Conservation (phyloP, 2,113 vertebrate genomes). For the Nycticorax nycticorax region DNA sequence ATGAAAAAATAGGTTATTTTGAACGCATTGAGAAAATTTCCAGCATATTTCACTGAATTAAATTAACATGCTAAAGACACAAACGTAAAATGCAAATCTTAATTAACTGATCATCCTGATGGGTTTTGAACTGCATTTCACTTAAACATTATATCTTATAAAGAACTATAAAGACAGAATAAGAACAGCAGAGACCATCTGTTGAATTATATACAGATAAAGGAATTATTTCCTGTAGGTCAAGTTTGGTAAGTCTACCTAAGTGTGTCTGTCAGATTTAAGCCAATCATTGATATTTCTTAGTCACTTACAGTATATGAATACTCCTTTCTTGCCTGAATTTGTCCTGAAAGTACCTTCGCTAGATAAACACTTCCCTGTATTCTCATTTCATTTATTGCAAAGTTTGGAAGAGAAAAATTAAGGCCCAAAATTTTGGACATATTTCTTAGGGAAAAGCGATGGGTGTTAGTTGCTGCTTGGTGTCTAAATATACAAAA, state of each 20-base stretch:
- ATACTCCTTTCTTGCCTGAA: background rate
- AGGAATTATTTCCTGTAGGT: background rate
- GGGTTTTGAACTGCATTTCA: background rate
- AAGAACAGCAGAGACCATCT: background rate
- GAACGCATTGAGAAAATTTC: background rate
- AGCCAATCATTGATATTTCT: background rate
- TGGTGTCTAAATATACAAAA: background rate
- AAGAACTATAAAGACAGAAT: background rate
- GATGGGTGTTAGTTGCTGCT: background rate
- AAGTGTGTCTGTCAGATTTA: background rate
- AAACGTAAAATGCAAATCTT: background rate
- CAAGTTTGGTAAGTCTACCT: background rate
- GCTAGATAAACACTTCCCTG: background rate
- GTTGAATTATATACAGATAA: background rate
- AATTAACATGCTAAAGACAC: background rate
- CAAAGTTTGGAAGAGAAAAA: background rate
- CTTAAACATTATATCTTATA: background rate
- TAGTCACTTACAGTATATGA: background rate
- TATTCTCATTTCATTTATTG: background rate
- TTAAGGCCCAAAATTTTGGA: background rate
- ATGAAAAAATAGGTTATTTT: background rate
- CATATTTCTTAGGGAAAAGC: background rate
- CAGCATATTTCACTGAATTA: background rate
- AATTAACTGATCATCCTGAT: background rate
- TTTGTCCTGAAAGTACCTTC: background rate